Conservation (phyloP, 2,888 invertebrate genomes). For the Alloscopus bannaensis region DNA sequence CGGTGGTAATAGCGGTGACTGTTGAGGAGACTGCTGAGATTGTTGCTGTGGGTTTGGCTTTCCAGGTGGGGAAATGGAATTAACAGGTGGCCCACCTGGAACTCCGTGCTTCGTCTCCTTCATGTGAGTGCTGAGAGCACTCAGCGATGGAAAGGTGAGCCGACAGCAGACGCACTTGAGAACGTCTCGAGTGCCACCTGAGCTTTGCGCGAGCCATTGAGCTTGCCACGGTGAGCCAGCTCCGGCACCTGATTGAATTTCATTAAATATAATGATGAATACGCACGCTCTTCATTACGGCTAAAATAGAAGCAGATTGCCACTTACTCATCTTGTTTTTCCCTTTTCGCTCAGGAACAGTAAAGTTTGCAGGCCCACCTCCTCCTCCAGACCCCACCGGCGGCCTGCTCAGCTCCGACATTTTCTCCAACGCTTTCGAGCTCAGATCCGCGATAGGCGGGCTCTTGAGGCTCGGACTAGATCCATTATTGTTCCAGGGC, state of each 20-base stretch:
- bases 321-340: constrained; percentile 61
- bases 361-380: constrained; percentile 62
- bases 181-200: constrained; percentile 96
- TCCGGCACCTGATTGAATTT: constrained; percentile 64
- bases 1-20: constrained; percentile 86
- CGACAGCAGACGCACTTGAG: constrained; percentile 99
- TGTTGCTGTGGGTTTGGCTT: constrained; percentile 78
- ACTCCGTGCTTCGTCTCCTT: constrained; percentile 96
- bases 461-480: constrained; percentile 59
- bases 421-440: constrained; percentile 90
- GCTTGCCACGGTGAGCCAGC: constrained; percentile 89
- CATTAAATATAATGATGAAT: constrained; percentile 2
- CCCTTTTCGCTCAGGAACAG: constrained; percentile 72
- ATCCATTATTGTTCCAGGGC: constrained; percentile 62
- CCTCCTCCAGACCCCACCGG: constrained; percentile 78
- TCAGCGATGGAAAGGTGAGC: constrained; percentile 95
- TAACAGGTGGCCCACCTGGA: constrained; percentile 62
- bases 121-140: constrained; percentile 97
- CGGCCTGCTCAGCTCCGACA: constrained; percentile 85
- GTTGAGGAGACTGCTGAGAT: constrained; percentile 85
- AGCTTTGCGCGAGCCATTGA: constrained; percentile 97
- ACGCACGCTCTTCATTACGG: neutral
- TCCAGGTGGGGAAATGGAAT: constrained; percentile 79
- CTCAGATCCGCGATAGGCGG: constrained; percentile 71
- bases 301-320: neutral